Evolutionary conservation across 2,113 vertebrate genomes (phyloP).

Genomic region (Albula glossodonta): DNA sequence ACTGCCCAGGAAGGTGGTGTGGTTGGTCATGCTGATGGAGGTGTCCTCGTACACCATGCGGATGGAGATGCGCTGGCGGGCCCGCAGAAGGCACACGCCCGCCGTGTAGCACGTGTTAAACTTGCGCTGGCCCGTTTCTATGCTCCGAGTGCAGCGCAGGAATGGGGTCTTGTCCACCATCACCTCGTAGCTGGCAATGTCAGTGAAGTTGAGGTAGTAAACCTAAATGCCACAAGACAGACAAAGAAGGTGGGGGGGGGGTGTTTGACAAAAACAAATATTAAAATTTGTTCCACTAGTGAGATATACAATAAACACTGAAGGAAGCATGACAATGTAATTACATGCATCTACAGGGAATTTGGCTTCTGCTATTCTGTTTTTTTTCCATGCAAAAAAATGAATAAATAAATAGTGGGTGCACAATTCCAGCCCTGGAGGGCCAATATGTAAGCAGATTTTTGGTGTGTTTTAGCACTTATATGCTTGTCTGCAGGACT

Average conservation of each 20-base stretch:
- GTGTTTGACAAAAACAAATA: slow-evolving; percentile 48
- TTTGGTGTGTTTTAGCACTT: no score
- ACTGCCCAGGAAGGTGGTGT: slow-evolving; percentile 88
- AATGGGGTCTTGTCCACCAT: slow-evolving; percentile 92
- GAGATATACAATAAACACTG: neutral
- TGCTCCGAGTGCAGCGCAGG: slow-evolving; percentile 82
- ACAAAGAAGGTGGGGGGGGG: slow-evolving; percentile 36
- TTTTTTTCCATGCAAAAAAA: neutral
- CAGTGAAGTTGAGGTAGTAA: slow-evolving; percentile 98
- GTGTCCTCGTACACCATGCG: slow-evolving; percentile 89
- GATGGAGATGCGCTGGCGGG: slow-evolving; percentile 86
- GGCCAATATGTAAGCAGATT: no score
- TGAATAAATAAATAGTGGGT: neutral
- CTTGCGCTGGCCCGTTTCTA: slow-evolving; percentile 87
- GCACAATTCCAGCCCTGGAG: no score
- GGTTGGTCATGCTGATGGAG: slow-evolving; percentile 86
- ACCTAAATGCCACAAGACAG: slow-evolving; percentile 70
- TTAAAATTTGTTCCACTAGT: slow-evolving; percentile 5
- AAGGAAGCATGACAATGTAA: neutral
- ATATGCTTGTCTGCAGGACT: no score
- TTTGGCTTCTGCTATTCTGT: neutral
- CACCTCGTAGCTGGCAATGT: slow-evolving; percentile 96
- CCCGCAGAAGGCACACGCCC: slow-evolving; percentile 83
- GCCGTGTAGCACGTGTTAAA: slow-evolving; percentile 82
- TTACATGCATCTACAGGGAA: neutral